phyloP scores from a whole-genome alignment of 2,888 invertebrate genomes.

The Sphinx pinastri region DNA sequence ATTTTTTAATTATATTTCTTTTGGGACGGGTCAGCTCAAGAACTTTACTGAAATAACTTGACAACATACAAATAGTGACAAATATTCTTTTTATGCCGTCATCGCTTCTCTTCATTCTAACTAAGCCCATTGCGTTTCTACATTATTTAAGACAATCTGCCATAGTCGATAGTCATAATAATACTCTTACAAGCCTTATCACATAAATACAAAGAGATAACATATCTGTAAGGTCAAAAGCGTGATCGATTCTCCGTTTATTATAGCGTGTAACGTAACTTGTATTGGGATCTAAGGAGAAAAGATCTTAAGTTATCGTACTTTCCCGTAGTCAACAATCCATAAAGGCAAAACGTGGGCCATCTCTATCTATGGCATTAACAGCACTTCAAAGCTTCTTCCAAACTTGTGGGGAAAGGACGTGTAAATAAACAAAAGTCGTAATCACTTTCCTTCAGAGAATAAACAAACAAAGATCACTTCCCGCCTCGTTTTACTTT shows the following conservation, averaged over 20 bases:
- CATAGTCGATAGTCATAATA: no score
- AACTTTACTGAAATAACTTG: no score
- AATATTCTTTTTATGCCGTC: no score
- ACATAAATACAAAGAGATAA: no score
- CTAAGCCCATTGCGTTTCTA: no score
- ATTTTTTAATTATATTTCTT: no score
- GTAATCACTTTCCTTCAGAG: slow-evolving; percentile 21
- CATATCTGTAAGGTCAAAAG: background rate
- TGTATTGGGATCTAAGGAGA: background rate
- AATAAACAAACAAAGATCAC: slow-evolving; percentile 20
- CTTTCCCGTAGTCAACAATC: background rate
- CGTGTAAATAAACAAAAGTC: slow-evolving; percentile 15
- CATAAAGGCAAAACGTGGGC: slow-evolving; percentile 3
- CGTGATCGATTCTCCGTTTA: background rate
- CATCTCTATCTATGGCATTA: slow-evolving; percentile 17
- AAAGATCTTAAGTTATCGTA: background rate
- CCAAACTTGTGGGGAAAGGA: slow-evolving; percentile 11
- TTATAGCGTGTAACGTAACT: background rate
- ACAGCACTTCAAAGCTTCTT: slow-evolving; percentile 2
- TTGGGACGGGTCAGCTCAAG: no score
- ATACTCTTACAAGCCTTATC: no score
- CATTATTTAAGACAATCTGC: no score
- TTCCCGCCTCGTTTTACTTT: slow-evolving; percentile 19
- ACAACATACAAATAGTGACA: no score
- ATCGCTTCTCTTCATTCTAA: no score